These are phyloP conservation scores for Ceratitis capitata DNA, from an alignment of 1,140 invertebrate species.

Conservation along the genomic window DNA sequence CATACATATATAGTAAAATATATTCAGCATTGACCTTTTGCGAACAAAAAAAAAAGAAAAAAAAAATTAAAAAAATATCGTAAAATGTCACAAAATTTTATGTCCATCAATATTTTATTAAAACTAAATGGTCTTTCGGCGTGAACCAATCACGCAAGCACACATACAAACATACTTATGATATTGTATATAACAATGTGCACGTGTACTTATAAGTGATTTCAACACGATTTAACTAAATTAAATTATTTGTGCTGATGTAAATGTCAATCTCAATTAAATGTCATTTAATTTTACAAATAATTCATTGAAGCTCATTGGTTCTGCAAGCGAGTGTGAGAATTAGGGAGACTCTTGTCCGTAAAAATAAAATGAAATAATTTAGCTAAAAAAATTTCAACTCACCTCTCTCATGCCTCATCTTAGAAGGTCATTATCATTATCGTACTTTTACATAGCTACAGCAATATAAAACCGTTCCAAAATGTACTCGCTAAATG, in stretches of 20 bases:
- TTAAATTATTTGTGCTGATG: not conserved
- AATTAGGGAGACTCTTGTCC: too few relatives aligned
- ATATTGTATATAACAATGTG: not conserved
- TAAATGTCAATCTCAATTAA: conserved; percentile 37
- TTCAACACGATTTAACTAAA: conserved; percentile 15
- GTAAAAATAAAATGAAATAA: too few relatives aligned
- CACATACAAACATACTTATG: not conserved
- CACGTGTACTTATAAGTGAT: not conserved
- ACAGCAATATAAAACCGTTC: too few relatives aligned
- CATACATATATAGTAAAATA: too few relatives aligned
- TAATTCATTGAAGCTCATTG: not conserved
- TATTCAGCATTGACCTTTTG: not conserved
- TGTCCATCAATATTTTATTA: not conserved
- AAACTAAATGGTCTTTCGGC: not conserved
- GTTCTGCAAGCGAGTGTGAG: too few relatives aligned
- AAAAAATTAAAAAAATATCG: not conserved
- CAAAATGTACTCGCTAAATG: too few relatives aligned
- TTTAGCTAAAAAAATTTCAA: too few relatives aligned
- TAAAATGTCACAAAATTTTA: not conserved
- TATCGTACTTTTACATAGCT: too few relatives aligned
- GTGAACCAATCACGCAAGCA: too few relatives aligned
- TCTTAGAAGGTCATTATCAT: too few relatives aligned
- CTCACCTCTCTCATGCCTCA: too few relatives aligned
- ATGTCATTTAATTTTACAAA: not conserved
- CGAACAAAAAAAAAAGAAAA: not conserved